Evolutionary conservation across 2,888 invertebrate species (phyloP).

Genomic region (Willowsia nigromaculata): DNA sequence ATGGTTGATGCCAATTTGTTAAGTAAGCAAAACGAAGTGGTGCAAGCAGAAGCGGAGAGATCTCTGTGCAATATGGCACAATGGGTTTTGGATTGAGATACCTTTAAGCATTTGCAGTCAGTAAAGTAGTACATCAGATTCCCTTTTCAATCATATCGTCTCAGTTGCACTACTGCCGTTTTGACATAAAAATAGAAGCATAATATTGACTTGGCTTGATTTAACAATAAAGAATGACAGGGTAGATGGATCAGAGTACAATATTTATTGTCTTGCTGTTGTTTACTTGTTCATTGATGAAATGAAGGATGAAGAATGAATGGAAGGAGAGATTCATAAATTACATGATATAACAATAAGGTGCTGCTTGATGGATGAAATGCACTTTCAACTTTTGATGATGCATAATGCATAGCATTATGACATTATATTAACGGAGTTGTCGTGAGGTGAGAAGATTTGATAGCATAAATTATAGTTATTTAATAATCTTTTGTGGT

Average conservation of each 20-base stretch:
- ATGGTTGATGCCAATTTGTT: not conserved
- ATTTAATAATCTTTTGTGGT: too few relatives aligned
- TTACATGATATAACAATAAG: not conserved
- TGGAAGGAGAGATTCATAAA: not conserved
- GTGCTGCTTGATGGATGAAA: not conserved
- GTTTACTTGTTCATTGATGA: slow-evolving; percentile 11
- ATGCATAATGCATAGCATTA: not conserved
- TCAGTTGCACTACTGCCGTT: not conserved
- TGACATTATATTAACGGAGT: too few relatives aligned
- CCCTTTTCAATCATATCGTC: not conserved
- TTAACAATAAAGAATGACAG: not conserved
- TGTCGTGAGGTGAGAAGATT: too few relatives aligned
- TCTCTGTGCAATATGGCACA: too few relatives aligned
- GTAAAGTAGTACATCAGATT: not conserved
- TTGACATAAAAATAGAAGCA: not conserved
- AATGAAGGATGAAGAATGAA: slow-evolving; percentile 24
- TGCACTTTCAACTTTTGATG: not conserved
- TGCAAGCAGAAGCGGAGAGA: too few relatives aligned
- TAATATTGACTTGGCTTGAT: not conserved
- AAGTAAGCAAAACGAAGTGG: not conserved
- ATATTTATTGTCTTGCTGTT: not conserved
- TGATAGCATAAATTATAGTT: too few relatives aligned
- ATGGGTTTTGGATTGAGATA: not conserved
- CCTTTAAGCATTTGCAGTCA: not conserved
- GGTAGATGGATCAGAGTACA: not conserved